Base-by-base conservation (phyloP, 2,888 invertebrate species). In the Microctonus hyperodae region DNA sequence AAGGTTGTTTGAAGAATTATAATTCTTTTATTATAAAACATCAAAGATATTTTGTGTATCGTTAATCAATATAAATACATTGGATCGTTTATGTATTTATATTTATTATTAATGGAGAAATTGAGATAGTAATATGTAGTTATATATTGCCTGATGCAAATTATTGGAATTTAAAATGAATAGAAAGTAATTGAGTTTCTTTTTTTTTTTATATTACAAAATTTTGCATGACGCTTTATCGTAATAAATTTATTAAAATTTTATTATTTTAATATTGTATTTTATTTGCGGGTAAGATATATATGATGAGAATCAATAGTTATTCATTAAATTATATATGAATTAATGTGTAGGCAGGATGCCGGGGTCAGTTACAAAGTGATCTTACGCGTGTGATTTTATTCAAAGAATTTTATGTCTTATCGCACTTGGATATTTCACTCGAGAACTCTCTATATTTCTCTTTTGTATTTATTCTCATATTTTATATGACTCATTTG, bases 261-360 rank as follows among this genome's bases (percentile, higher is more conserved):
- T 56, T 69, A 22, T 62, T 61, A 58, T 63, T 44, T 61, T 23
- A 16, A 40, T 60, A 10, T 64, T 16, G 31, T 64, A 44, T 59
- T 69, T 62, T 64, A 57, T 71, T 61, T 37, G 53, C 40, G 68
- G 67, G n/a, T n/a, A 63, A 59, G 69, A 78, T n/a, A n/a, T n/a
- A 81, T 80, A 81, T 73, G 80, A 78, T 79, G 81, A 78, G 79
- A 83, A 81, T 82, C 81, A 83, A 82, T 83, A 82, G 80, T 81
- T 81, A 83, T 81, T 82, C 82, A 82, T 83, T 83, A 83, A 80
- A 80, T 77, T 16, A 44, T 44, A 44, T 16, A 77, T 78, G 79
- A 80, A 80, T 82, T 80, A 80, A 78, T 76, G 5, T n/a, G 44
- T 44, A 70, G 75, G 78, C 80, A 81, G 81, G 82, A 82, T 81